Evolutionary conservation across 2,888 invertebrate genomes (phyloP), one percentile per base, ranked within the genome.

Genomic region (Philaethria dido): DNA sequence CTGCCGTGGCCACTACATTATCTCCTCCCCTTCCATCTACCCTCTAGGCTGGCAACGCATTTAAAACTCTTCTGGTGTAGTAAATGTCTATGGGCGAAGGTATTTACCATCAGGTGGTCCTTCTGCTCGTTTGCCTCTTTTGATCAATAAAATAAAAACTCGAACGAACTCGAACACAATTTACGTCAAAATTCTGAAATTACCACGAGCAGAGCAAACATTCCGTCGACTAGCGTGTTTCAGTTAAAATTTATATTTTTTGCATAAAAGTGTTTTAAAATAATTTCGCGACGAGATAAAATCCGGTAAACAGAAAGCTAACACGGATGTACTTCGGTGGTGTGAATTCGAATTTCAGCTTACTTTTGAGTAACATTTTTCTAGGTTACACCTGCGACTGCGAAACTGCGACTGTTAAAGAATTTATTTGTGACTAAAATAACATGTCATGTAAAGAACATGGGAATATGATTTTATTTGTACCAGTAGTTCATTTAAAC

Each of bases 111-210:
- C n/a, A n/a, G n/a, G n/a, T n/a, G n/a, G n/a, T n/a, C n/a, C n/a
- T n/a, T n/a, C n/a, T n/a, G n/a, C n/a, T n/a, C n/a, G n/a, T n/a
- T n/a, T n/a, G n/a, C n/a, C n/a, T n/a, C n/a, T n/a, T n/a, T n/a
- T n/a, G n/a, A n/a, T n/a, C n/a, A n/a, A n/a, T n/a, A n/a, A n/a
- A n/a, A n/a, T n/a, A n/a, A n/a, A n/a, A n/a, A n/a, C n/a, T n/a
- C n/a, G n/a, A n/a, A n/a, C n/a, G n/a, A 67, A 67, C 66, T 69
- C 69, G 66, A 69, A 63, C 44, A 64, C 61, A 64, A 69, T 69
- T 69, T 66, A 64, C 48, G 55, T 48, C 48, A 63, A n/a, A 66
- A 69, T 42, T 69, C 33, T 61, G 36, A 64, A 61, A 64, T 45
- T 66, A 39, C 47, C 39, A 54, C 52, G 14, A 42, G 50, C 50